Percentiles rank a stretch among this genome's conserved stretches.
Conservation (phyloP, 2,888 invertebrate species). For the Drosophila pullipes region DNA sequence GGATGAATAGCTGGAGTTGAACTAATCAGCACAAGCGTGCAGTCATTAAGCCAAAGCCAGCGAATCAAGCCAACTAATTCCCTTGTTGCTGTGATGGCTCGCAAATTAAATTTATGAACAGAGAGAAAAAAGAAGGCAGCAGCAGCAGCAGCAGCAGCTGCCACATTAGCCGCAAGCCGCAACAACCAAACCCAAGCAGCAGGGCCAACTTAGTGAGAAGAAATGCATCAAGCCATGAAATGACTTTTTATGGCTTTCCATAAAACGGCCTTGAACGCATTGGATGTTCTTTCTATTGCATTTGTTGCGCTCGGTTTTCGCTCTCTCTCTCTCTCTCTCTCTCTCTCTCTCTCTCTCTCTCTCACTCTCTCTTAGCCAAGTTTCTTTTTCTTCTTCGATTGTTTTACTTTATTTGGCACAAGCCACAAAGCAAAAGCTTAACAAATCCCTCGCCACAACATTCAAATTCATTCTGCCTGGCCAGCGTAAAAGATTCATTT, state of each 20-base stretch:
- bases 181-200: conserved; percentile 22
- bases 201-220: conserved; percentile 66
- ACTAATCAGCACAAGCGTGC: conserved; percentile 78
- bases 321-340: neutral
- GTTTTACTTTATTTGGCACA: conserved; percentile 45
- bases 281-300: conserved; percentile 32
- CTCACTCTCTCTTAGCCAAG: conserved; percentile 7
- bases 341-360: neutral
- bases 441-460: conserved; percentile 22
- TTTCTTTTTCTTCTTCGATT: conserved; percentile 16
- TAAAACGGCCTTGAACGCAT: conserved; percentile 81
- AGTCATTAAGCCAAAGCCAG: conserved; percentile 57
- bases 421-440: conserved; percentile 30
- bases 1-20: conserved; percentile 66
- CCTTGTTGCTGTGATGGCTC: conserved; percentile 53
- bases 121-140: conserved; percentile 14
- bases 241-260: conserved; percentile 81
- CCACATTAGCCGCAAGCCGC: conserved; percentile 52
- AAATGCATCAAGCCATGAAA: conserved; percentile 82
- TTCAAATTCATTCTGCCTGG: conserved; percentile 15
- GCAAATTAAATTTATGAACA: conserved; percentile 78
- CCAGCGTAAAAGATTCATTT: conserved; percentile 33
- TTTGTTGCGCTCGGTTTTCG: conserved; percentile 1
- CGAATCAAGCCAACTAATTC: conserved; percentile 62
- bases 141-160: conserved; percentile 40